These are phyloP conservation scores for Keiferia lycopersicella DNA, from an alignment of 2,888 invertebrate genomes.

Conservation along the genomic window DNA sequence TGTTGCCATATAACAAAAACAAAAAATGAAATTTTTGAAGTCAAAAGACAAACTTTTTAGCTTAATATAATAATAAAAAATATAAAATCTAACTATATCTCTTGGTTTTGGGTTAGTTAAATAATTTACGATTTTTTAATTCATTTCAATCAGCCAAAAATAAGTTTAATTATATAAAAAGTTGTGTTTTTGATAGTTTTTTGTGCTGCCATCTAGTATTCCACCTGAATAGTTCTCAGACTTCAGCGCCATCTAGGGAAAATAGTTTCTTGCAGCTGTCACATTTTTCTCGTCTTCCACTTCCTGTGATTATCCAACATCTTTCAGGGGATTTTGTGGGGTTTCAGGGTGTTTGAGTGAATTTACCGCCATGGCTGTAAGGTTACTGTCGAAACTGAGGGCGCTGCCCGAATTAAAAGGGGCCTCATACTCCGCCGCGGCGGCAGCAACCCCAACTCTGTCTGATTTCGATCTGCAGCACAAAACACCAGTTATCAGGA, in stretches of 20 bases:
- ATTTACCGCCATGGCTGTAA: slow-evolving; percentile 64
- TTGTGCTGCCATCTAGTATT: slow-evolving; percentile 44
- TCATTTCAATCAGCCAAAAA: background rate
- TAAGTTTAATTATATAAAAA: background rate
- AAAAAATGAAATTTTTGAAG: background rate
- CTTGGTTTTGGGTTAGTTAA: no score
- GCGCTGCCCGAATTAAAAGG: slow-evolving; percentile 65
- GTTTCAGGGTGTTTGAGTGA: slow-evolving; percentile 37
- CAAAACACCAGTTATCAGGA: slow-evolving; percentile 82
- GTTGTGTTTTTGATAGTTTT: background rate
- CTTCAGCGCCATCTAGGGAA: slow-evolving; percentile 3
- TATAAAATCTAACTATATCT: no score
- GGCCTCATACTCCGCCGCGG: slow-evolving; percentile 55
- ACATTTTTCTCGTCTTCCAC: slow-evolving; percentile 52
- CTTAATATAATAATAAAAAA: background rate
- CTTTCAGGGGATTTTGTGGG: slow-evolving; percentile 43
- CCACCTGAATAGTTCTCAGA: background rate
- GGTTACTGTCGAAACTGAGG: slow-evolving; percentile 65
- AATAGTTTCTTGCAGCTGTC: slow-evolving; percentile 21
- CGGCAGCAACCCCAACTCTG: slow-evolving; percentile 74
- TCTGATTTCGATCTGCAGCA: slow-evolving; percentile 86
- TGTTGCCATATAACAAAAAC: slow-evolving; percentile 47
- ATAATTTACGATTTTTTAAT: background rate
- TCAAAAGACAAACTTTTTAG: background rate
- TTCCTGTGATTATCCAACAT: slow-evolving; percentile 78